A percentile compares a stretch with the other conserved stretches of the same genome.
Evolutionary conservation across 64 coral and sea anemone genomes (phyloP).

Genomic region (Cladopsammia gracilis): DNA sequence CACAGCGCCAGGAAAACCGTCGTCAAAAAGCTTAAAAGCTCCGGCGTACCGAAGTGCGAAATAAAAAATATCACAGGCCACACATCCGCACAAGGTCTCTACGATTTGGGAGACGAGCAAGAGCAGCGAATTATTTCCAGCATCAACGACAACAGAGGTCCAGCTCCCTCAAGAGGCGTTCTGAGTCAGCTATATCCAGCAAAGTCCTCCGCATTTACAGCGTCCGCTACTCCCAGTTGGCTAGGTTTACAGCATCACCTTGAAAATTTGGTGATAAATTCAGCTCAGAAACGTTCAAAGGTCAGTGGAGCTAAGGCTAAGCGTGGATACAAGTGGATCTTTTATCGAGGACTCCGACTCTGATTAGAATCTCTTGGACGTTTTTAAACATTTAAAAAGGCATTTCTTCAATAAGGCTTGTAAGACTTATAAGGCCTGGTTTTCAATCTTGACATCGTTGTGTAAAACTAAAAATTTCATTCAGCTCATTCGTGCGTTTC

Average conservation of each 20-base stretch:
- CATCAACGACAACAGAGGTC: not conserved
- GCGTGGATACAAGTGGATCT: not conserved
- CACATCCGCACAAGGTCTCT: not conserved
- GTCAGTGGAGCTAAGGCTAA: not conserved
- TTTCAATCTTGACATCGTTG: not conserved
- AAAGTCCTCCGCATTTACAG: not conserved
- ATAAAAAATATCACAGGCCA: constrained; percentile 1
- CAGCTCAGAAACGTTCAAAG: not conserved
- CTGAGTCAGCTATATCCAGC: constrained; percentile 19
- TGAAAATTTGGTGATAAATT: constrained; percentile 1
- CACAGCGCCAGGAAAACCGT: not conserved
- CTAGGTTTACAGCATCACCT: constrained; percentile 1
- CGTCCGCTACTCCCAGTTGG: not conserved
- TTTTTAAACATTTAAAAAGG: not conserved
- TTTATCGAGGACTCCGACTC: not conserved
- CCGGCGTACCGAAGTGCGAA: not conserved
- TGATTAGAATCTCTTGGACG: not conserved
- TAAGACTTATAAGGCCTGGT: not conserved
- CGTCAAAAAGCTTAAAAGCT: not conserved
- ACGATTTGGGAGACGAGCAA: not conserved
- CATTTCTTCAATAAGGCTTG: not conserved
- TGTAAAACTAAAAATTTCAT: not conserved
- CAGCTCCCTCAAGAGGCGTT: not conserved
- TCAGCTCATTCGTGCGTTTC: not conserved
- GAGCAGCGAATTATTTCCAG: constrained; percentile 9